Evolutionary conservation across 2,113 vertebrate species (phyloP).

Genomic region (Pheucticus melanocephalus): DNA sequence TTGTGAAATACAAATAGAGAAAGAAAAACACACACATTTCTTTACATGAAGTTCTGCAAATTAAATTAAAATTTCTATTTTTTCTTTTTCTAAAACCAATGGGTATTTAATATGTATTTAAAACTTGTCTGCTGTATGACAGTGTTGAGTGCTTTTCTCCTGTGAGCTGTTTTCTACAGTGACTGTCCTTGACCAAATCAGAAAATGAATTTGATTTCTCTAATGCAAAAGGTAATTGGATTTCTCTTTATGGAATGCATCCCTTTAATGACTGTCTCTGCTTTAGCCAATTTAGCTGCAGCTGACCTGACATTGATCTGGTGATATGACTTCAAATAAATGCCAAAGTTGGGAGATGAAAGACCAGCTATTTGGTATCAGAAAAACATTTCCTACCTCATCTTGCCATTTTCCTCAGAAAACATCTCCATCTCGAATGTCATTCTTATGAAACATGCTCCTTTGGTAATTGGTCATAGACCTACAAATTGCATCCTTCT

Average conservation of each 20-base stretch:
- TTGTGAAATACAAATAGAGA: not conserved
- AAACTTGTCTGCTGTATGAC: not conserved
- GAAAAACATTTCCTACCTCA: constrained; percentile 5
- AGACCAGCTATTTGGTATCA: constrained; percentile 42
- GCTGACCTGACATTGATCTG: constrained; percentile 72
- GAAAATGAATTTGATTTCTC: constrained; percentile 76
- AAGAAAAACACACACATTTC: not conserved
- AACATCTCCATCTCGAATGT: constrained; percentile 36
- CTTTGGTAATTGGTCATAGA: constrained; percentile 48
- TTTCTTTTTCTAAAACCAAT: not conserved
- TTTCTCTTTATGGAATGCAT: constrained; percentile 73
- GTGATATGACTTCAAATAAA: constrained; percentile 70
- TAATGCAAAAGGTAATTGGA: constrained; percentile 78
- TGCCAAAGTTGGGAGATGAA: constrained; percentile 33
- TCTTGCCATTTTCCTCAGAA: constrained; percentile 55
- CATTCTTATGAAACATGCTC: constrained; percentile 40
- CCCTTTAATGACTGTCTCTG: constrained; percentile 71
- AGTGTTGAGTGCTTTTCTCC: not conserved
- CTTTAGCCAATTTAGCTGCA: constrained; percentile 69
- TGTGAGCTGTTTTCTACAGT: not conserved
- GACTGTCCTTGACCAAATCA: constrained; percentile 70
- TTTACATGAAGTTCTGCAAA: not conserved
- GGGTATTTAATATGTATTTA: not conserved
- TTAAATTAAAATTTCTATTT: not conserved
- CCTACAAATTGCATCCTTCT: constrained; percentile 29